Conservation (phyloP, 2,797 vertebrate species). For the Cyprinodon diabolis region DNA sequence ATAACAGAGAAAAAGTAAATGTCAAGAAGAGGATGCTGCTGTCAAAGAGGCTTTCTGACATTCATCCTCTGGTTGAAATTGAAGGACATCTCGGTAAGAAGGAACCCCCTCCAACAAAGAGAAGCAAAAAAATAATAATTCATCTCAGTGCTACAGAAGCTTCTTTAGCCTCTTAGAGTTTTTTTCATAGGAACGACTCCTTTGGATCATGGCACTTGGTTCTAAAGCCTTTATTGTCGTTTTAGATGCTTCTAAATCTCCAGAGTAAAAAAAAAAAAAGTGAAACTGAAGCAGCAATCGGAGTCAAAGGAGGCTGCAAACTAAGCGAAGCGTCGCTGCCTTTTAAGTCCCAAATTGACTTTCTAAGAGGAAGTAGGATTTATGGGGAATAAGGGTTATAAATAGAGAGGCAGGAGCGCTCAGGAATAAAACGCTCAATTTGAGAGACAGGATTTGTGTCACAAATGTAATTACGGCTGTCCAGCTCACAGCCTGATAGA, state of each 20-base stretch:
- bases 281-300: slow-evolving; percentile 42
- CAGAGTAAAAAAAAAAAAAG: slow-evolving; percentile 15
- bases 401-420: slow-evolving; percentile 69
- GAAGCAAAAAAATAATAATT: neutral
- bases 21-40: slow-evolving; percentile 12
- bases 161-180: slow-evolving; percentile 25
- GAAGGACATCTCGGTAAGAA: slow-evolving; percentile 29
- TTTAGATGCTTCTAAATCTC: slow-evolving; percentile 59
- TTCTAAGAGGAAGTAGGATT: slow-evolving; percentile 78
- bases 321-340: slow-evolving; percentile 59
- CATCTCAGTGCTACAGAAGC: slow-evolving; percentile 11
- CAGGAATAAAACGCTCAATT: slow-evolving; percentile 81
- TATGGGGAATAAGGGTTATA: slow-evolving; percentile 78
- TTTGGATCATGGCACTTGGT: slow-evolving; percentile 36
- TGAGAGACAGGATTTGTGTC: slow-evolving; percentile 82
- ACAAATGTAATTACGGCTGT: slow-evolving; percentile 83
- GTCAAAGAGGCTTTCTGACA: neutral
- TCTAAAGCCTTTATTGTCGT: slow-evolving; percentile 45
- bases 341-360: slow-evolving; percentile 81
- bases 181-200: slow-evolving; percentile 50
- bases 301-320: slow-evolving; percentile 31
- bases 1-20: slow-evolving; percentile 17
- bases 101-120: neutral
- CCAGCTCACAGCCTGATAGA: slow-evolving; percentile 77
- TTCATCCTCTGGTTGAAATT: slow-evolving; percentile 1